A percentile compares a stretch with the other conserved stretches of the same genome.
Conservation (phyloP, 2,113 vertebrate genomes). For the Progne subis region DNA sequence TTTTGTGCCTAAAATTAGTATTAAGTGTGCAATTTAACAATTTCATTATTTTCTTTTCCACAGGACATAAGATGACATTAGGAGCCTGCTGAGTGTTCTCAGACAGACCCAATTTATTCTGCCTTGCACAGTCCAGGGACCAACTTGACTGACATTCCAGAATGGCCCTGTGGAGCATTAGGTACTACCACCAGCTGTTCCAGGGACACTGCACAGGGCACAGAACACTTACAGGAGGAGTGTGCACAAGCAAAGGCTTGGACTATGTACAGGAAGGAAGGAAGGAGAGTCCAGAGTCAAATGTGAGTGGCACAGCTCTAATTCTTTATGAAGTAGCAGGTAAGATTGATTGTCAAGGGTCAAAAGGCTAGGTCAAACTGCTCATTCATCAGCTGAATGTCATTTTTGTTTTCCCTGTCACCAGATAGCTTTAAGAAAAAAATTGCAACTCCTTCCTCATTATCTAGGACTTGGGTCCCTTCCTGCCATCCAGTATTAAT, state of each 20-base stretch:
- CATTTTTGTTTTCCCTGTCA: constrained; percentile 93
- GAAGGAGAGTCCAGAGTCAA: constrained; percentile 82
- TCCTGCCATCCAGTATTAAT: constrained; percentile 86
- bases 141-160: neutral
- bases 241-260: neutral
- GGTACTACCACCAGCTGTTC: neutral
- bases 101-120: neutral
- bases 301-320: constrained; percentile 83
- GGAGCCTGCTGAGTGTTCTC: neutral
- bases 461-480: constrained; percentile 80
- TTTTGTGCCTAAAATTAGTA: too few species aligned
- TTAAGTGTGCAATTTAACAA: neutral
- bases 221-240: neutral
- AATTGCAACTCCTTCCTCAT: constrained; percentile 85
- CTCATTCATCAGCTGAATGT: constrained; percentile 92
- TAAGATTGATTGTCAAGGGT: constrained; percentile 97
- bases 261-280: constrained; percentile 43
- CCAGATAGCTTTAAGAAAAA: constrained; percentile 84
- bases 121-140: neutral
- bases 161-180: neutral
- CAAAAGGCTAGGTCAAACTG: constrained; percentile 91
- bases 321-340: constrained; percentile 87
- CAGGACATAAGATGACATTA: neutral
- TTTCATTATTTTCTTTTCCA: neutral
- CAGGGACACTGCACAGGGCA: neutral